Conservation (phyloP, 2,113 vertebrate species). For the Tupaia tana region DNA sequence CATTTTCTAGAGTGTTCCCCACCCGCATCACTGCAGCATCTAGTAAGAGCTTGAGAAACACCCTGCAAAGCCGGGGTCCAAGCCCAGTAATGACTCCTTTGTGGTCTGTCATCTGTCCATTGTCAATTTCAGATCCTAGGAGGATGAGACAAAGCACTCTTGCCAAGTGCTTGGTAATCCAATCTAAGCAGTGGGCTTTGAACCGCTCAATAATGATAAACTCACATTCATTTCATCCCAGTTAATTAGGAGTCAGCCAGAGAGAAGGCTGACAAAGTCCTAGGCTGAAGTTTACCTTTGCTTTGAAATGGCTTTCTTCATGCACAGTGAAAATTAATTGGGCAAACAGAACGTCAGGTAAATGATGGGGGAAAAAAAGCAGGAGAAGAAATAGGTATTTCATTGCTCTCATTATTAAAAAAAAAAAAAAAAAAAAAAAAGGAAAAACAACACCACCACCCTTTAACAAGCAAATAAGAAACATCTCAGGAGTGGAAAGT, state of each 20-base stretch:
- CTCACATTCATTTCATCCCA: conserved; percentile 33
- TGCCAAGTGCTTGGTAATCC: background rate
- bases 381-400: conserved; percentile 38
- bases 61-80: background rate
- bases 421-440: no score
- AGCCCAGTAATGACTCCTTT: background rate
- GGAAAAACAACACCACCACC: background rate
- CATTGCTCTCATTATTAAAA: conserved; percentile 55
- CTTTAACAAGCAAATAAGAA: conserved; percentile 25
- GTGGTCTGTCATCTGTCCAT: background rate
- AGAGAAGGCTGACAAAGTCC: conserved; percentile 21
- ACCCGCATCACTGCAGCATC: background rate
- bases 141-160: background rate
- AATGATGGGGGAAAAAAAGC: background rate
- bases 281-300: conserved; percentile 63
- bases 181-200: conserved; percentile 16
- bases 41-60: conserved; percentile 31
- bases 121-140: background rate
- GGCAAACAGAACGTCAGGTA: conserved; percentile 58
- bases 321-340: conserved; percentile 66
- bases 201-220: conserved; percentile 40
- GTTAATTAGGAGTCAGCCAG: conserved; percentile 60
- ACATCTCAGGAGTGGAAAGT: background rate
- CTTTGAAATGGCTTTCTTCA: conserved; percentile 59
- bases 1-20: background rate